Base-by-base conservation (phyloP, 1,140 invertebrate genomes). In the Andricus grossulariae region DNA sequence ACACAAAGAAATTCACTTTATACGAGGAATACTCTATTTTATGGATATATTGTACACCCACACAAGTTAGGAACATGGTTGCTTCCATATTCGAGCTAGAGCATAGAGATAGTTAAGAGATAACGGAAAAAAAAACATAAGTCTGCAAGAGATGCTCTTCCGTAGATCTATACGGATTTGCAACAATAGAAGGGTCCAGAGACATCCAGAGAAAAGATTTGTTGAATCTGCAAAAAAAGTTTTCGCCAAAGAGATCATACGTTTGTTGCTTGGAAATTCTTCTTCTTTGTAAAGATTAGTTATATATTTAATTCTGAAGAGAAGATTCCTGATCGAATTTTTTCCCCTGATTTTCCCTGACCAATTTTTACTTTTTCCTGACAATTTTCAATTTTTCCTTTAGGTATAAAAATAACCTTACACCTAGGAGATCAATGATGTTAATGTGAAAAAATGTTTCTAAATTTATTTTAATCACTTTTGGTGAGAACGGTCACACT, bases 101-200 rank as follows among this genome's bases (percentile, higher is more conserved):
- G 13, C 39, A 66, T 66, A 55, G 12, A 13, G 12, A 66, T 16
- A 11, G 21, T 39, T 3, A 66, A 66, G 60, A 66, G 15, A 55
- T 19, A 21, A 57, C 12, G 12, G 12, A 57, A 57, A 57, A 57
- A 12, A 57, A 2, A 25, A 32, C 25, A 16, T 6, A 39, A 39
- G 15, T 66, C 32, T 66, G 39, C 25, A 39, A 21, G 21, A 55
- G 18, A 55, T 66, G 60, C 60, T 66, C 25, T 66, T 39, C 25
- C 25, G 21, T 16, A 4, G 60, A 39, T 39, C 60, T 39, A 21
- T 39, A 15, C 8, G 25, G 25, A 45, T 39, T 66, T 66, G 16
- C 15, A n/a, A 66, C 60, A 66, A 66, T 66, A 32, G 60, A 66
- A 66, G n/a, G 15, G 32, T 11, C 50, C 10, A 49, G 49, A 50